Evolutionary conservation across 2,113 vertebrate genomes (phyloP).

Genomic region (Perognathus longimembris): DNA sequence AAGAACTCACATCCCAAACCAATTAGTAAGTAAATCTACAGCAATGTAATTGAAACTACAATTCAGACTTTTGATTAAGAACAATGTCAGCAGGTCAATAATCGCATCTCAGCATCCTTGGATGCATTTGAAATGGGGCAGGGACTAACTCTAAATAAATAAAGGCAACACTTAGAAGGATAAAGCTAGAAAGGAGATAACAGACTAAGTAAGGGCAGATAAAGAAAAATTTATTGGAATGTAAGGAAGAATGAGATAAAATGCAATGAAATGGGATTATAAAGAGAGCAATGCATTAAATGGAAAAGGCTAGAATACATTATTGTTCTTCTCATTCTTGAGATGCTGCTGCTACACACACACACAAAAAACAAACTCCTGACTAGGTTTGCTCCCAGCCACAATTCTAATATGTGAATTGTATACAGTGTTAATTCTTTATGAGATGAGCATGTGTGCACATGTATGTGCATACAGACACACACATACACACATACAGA

Average conservation of each 20-base stretch:
- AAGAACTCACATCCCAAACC: conserved; percentile 26
- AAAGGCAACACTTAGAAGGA: neutral
- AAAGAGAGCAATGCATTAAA: neutral
- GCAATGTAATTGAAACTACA: conserved; percentile 37
- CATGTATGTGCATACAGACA: too few species aligned
- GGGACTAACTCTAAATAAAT: conserved; percentile 7
- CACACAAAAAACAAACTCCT: neutral
- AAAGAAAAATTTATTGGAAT: conserved; percentile 47
- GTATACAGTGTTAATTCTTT: neutral
- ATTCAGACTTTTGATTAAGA: conserved; percentile 58
- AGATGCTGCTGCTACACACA: neutral
- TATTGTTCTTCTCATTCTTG: neutral
- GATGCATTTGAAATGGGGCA: conserved; percentile 6
- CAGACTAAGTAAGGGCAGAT: neutral
- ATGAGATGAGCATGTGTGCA: neutral
- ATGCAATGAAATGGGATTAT: neutral
- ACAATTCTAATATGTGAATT: conserved; percentile 20
- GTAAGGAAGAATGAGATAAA: conserved; percentile 59
- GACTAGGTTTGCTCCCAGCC: neutral
- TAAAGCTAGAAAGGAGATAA: conserved; percentile 46
- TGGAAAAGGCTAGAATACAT: neutral
- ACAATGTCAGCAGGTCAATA: neutral
- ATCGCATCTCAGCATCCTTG: neutral
- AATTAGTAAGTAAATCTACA: conserved; percentile 61
- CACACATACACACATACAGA: too few species aligned